These are phyloP conservation scores for Pyrrhia umbra DNA, from an alignment of 2,888 invertebrate genomes.

Conservation along the genomic window DNA sequence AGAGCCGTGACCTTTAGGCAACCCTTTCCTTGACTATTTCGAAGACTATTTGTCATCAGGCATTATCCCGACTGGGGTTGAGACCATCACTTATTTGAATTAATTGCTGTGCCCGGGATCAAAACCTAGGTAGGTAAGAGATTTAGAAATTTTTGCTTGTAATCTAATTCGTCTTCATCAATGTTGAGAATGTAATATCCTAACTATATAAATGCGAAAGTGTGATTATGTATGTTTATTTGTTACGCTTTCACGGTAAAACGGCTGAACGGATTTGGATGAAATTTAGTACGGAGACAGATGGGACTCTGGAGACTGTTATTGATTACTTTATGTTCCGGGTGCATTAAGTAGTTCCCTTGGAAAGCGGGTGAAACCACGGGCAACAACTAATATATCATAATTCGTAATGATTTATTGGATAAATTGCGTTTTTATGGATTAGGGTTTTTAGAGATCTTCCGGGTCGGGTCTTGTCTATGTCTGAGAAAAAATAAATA, in stretches of 20 bases:
- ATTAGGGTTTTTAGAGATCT: not conserved
- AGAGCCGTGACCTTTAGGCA: slow-evolving; percentile 58
- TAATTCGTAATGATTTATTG: slow-evolving; percentile 1
- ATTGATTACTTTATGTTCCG: too few species aligned
- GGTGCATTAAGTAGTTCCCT: too few species aligned
- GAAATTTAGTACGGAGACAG: too few species aligned
- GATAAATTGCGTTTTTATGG: not conserved
- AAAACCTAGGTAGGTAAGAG: slow-evolving; percentile 48
- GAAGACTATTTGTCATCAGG: slow-evolving; percentile 74
- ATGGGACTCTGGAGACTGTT: too few species aligned
- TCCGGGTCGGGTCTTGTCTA: too few species aligned
- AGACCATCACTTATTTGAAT: slow-evolving; percentile 68
- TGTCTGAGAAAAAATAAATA: too few species aligned
- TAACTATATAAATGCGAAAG: too few species aligned
- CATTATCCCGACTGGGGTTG: slow-evolving; percentile 64
- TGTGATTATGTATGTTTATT: too few species aligned
- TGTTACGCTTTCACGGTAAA: too few species aligned
- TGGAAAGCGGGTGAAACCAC: too few species aligned
- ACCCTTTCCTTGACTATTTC: slow-evolving; percentile 66
- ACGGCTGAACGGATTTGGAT: too few species aligned
- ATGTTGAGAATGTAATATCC: slow-evolving; percentile 14
- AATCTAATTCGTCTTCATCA: slow-evolving; percentile 53
- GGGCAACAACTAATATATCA: too few species aligned
- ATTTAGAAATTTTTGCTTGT: slow-evolving; percentile 60
- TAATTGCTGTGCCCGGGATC: slow-evolving; percentile 63